These are phyloP conservation scores for Melipona quadrifasciata DNA, from an alignment of 1,140 invertebrate genomes.

Conservation along the genomic window DNA sequence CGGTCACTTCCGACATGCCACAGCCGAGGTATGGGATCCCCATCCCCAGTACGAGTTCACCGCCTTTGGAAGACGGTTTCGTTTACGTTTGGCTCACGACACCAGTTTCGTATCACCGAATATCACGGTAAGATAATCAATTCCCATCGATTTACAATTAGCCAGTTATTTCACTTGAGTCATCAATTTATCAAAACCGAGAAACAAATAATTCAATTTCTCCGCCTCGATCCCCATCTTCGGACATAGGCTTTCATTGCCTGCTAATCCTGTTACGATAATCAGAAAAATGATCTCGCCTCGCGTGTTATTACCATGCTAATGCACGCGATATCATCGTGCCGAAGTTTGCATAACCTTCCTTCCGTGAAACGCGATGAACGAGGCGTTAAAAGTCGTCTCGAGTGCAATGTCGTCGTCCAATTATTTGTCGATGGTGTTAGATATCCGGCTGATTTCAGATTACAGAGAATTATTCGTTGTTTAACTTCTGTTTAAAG, in stretches of 20 bases:
- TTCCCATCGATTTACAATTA: not conserved
- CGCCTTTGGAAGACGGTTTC: conserved; percentile 84
- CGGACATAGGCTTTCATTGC: not conserved
- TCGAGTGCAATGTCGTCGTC: not conserved
- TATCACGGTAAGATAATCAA: conserved; percentile 77
- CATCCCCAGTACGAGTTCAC: conserved; percentile 87
- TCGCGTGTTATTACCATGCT: conserved; percentile 39
- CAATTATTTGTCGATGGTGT: not conserved
- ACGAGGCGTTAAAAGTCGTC: conserved; percentile 13
- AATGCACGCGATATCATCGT: conserved; percentile 30
- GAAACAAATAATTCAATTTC: conserved; percentile 12
- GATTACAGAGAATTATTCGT: not conserved
- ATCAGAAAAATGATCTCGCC: conserved; percentile 16
- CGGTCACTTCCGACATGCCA: conserved; percentile 85
- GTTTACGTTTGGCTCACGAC: conserved; percentile 83
- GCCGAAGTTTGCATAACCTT: conserved; percentile 6
- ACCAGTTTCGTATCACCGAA: conserved; percentile 83
- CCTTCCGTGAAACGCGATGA: not conserved
- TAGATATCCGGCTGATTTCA: not conserved
- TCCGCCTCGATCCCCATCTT: not conserved
- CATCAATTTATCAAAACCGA: not conserved
- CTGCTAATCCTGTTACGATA: conserved; percentile 20
- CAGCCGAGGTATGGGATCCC: conserved; percentile 87
- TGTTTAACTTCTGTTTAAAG: no score
- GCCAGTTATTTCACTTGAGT: not conserved